Conservation (phyloP, 1,140 invertebrate genomes). For the Cyclina sinensis region DNA sequence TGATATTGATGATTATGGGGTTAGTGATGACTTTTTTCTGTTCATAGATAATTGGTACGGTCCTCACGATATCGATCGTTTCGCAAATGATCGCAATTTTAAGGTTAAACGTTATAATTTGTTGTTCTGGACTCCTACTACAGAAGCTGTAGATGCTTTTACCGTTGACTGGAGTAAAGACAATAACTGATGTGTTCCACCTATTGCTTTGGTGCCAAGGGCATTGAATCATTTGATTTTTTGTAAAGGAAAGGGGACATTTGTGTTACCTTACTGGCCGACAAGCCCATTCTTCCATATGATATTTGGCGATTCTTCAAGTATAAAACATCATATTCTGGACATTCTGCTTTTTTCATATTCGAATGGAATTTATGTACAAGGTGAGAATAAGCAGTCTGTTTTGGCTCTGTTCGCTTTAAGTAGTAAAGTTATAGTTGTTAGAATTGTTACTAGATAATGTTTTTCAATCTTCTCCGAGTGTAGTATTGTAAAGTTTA, state of each 20-base stretch:
- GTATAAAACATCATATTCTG: neutral
- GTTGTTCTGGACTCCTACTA: too few species aligned
- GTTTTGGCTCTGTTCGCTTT: conserved; percentile 18
- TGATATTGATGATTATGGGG: neutral
- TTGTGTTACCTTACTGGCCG: conserved; percentile 17
- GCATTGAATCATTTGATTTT: neutral
- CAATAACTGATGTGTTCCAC: conserved; percentile 30
- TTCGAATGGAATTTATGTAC: neutral
- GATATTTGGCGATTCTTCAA: neutral
- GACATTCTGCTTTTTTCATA: neutral
- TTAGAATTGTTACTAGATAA: too few species aligned
- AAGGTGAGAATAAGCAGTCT: conserved; percentile 3
- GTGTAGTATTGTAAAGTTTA: too few species aligned
- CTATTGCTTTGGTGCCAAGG: neutral
- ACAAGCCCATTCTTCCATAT: conserved; percentile 15
- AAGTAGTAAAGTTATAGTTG: too few species aligned
- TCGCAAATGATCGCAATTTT: neutral
- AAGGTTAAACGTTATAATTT: neutral
- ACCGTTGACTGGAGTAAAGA: neutral
- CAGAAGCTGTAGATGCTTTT: conserved; percentile 12
- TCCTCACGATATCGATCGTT: neutral
- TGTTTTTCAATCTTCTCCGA: too few species aligned
- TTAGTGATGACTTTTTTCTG: neutral
- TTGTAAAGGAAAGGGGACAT: conserved; percentile 3
- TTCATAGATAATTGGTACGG: neutral